These are phyloP conservation scores for Drosophila monieri DNA, from an alignment of 2,888 invertebrate genomes.

Conservation along the genomic window DNA sequence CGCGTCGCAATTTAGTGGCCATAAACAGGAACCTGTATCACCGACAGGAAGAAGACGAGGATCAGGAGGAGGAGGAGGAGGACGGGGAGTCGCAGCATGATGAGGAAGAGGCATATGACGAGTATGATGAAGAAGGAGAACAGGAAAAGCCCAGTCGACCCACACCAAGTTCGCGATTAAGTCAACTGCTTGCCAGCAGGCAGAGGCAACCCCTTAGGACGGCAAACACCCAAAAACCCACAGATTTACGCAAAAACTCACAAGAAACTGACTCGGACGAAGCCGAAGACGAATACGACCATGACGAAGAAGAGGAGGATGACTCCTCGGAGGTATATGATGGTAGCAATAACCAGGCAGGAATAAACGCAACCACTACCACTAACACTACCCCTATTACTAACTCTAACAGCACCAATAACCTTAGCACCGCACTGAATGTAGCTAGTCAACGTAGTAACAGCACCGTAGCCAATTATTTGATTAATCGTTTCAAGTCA, in stretches of 20 bases:
- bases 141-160: constrained; percentile 13
- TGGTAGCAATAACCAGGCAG: constrained; percentile 26
- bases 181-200: constrained; percentile 60
- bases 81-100: constrained; percentile 33
- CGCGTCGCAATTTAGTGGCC: constrained; percentile 47
- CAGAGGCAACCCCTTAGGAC: constrained; percentile 23
- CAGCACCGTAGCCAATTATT: constrained; percentile 82
- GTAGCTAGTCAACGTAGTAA: constrained; percentile 69
- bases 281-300: constrained; percentile 16
- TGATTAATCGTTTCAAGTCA: constrained; percentile 67
- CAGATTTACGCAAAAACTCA: constrained; percentile 19
- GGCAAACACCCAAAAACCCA: background rate
- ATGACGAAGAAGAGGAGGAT: constrained; percentile 22
- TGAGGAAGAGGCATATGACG: constrained; percentile 25
- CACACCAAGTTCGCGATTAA: constrained; percentile 45
- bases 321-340: constrained; percentile 43
- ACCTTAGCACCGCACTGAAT: constrained; percentile 52
- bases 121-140: constrained; percentile 31
- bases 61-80: constrained; percentile 26
- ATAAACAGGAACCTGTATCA: constrained; percentile 59
- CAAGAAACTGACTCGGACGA: constrained; percentile 25
- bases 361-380: constrained; percentile 9
- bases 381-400: constrained; percentile 26
- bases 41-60: constrained; percentile 20
- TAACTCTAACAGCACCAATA: constrained; percentile 41